Evolutionary conservation across 1,140 invertebrate genomes (phyloP).

Genomic region (Solen grandis): DNA sequence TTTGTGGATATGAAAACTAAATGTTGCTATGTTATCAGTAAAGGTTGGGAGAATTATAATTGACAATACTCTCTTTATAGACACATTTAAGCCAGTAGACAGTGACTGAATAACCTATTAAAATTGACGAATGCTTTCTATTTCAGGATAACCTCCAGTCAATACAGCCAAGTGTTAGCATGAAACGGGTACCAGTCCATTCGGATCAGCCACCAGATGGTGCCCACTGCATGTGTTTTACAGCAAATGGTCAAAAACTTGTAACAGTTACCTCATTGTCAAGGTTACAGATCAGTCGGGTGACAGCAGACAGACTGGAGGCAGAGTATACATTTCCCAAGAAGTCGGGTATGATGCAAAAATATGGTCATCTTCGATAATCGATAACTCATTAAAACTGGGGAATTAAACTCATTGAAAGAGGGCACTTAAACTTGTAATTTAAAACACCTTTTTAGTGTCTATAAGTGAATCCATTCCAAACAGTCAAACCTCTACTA

Average conservation of each 20-base stretch:
- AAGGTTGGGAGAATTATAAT: too few relatives aligned
- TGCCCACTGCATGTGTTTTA: constrained; percentile 48
- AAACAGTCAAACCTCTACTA: too few relatives aligned
- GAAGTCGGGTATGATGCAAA: constrained; percentile 43
- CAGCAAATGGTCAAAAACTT: constrained; percentile 6
- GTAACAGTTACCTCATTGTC: constrained; percentile 30
- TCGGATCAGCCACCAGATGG: constrained; percentile 35
- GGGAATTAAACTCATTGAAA: too few relatives aligned
- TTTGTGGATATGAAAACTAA: constrained; percentile 18
- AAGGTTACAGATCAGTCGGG: constrained; percentile 21
- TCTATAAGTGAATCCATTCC: too few relatives aligned
- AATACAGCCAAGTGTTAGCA: constrained; percentile 38
- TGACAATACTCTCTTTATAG: too few relatives aligned
- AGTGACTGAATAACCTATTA: too few relatives aligned
- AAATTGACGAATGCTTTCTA: not conserved
- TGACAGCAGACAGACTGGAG: constrained; percentile 3
- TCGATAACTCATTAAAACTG: too few relatives aligned
- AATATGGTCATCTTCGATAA: too few relatives aligned
- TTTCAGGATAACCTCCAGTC: constrained; percentile 38
- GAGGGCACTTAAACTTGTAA: too few relatives aligned
- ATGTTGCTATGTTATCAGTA: not conserved
- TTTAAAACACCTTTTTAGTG: too few relatives aligned
- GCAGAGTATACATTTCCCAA: constrained; percentile 31
- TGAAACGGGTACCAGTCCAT: not conserved
- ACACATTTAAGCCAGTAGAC: too few relatives aligned